Percentiles rank a stretch among this genome's conserved stretches.
Conservation (phyloP, 2,113 vertebrate species). For the Actinemys pallida region DNA sequence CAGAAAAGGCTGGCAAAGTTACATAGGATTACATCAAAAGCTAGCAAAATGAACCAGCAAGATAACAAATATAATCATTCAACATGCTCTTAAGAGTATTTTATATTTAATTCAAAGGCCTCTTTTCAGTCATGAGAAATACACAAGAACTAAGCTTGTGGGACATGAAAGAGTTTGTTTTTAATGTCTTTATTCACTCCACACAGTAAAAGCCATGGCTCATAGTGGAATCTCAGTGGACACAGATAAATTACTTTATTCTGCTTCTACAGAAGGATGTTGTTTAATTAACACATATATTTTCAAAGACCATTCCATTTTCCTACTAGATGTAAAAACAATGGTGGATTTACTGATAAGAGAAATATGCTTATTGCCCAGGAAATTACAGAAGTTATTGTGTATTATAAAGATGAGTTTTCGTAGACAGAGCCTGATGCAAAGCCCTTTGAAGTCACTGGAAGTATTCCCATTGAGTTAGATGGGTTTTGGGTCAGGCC, state of each 20-base stretch:
- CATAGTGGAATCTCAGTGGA: neutral
- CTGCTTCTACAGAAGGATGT: conserved; percentile 14
- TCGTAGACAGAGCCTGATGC: neutral
- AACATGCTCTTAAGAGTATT: neutral
- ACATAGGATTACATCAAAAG: conserved; percentile 10
- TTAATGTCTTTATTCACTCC: conserved; percentile 35
- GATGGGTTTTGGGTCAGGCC: neutral
- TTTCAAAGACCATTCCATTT: conserved; percentile 5
- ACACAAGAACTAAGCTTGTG: conserved; percentile 34
- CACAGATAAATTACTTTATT: conserved; percentile 60
- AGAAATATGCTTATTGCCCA: neutral
- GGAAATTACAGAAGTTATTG: neutral
- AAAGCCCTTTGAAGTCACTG: neutral
- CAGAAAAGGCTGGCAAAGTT: neutral
- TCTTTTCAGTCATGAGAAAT: conserved; percentile 32
- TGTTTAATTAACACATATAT: neutral
- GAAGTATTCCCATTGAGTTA: neutral
- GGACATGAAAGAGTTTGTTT: conserved; percentile 25
- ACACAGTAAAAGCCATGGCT: conserved; percentile 30
- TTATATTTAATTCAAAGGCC: neutral
- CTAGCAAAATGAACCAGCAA: neutral
- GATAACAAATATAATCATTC: neutral
- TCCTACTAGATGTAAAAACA: neutral
- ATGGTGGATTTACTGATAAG: neutral
- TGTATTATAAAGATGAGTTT: neutral